Evolutionary conservation across 2,797 vertebrate genomes (phyloP).

Genomic region (Gallinago solitaria): DNA sequence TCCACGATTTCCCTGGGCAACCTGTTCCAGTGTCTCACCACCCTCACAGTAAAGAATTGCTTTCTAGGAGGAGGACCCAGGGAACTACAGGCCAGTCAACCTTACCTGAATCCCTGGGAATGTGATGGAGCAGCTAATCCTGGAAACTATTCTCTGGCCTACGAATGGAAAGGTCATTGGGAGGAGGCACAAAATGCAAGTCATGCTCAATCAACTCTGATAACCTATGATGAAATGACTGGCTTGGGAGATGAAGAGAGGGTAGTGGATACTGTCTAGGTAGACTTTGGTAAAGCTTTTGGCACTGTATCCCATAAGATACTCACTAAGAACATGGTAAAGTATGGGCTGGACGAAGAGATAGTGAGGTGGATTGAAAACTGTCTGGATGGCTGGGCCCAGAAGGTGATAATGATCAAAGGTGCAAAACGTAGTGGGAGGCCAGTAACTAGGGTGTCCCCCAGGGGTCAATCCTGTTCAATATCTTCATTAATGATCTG

Average conservation of each 20-base stretch:
- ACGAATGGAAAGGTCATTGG: background rate
- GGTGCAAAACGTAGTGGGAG: background rate
- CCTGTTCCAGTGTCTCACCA: too few species aligned
- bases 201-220: too few species aligned
- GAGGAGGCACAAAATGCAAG: too few species aligned
- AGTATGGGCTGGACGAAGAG: background rate
- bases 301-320: background rate
- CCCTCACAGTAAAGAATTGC: too few species aligned
- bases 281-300: background rate
- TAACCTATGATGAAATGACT: background rate
- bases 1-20: too few species aligned
- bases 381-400: background rate
- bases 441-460: background rate
- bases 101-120: background rate
- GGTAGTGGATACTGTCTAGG: background rate
- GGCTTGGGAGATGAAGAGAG: background rate
- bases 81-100: background rate
- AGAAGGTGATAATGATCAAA: background rate
- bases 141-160: background rate
- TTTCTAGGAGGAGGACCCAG: too few species aligned
- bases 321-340: background rate
- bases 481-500: too few species aligned
- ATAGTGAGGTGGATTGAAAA: background rate
- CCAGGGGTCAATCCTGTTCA: too few species aligned
- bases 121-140: background rate